Conservation (phyloP, 2,113 vertebrate species). For the cat (Felis catus) region F.catus_Fca126_mat1.0 CM031421.1:94998001-94998500, state of each 20-base stretch:
- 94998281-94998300: background rate
- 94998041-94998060: background rate
- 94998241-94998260: background rate
- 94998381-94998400: background rate
- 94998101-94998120: background rate
- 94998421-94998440: background rate
- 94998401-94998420: background rate
- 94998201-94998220: background rate
- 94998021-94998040: background rate
- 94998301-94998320: background rate
- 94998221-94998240: background rate
- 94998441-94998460: background rate
- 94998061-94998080: background rate
- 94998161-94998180: background rate
- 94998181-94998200: too few relatives aligned
- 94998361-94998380: background rate
- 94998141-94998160: too few relatives aligned
- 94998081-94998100: fast-evolving
- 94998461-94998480: background rate
- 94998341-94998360: background rate
- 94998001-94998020: background rate
- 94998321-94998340: background rate
- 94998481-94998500: background rate
- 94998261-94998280: background rate
- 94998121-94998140: fast-evolving